Evolutionary conservation across 1,140 invertebrate genomes (phyloP).

Genomic region (Mesaphorura yosii): DNA sequence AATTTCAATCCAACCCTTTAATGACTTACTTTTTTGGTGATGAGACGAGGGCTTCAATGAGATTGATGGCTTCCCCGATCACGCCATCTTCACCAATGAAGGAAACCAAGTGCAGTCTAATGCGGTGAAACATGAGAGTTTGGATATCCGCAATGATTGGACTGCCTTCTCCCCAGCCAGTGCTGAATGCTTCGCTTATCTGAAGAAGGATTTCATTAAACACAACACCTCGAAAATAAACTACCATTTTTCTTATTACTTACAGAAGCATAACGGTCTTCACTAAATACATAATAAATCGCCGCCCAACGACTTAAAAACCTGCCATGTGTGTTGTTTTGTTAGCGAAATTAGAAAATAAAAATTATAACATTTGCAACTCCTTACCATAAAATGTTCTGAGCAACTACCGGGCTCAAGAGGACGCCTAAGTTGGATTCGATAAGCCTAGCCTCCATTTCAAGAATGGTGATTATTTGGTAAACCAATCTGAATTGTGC

Average conservation of each 20-base stretch:
- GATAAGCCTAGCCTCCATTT: slow-evolving; percentile 53
- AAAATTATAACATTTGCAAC: no score
- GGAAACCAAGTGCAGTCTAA: slow-evolving; percentile 46
- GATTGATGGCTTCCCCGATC: slow-evolving; percentile 46
- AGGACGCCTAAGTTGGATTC: slow-evolving; percentile 47
- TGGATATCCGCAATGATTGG: slow-evolving; percentile 47
- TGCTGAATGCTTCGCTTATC: slow-evolving; percentile 43
- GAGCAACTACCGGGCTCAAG: slow-evolving; percentile 68
- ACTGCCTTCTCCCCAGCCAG: slow-evolving; percentile 51
- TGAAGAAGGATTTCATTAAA: slow-evolving; percentile 26
- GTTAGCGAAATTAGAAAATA: no score
- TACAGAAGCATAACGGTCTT: slow-evolving; percentile 47
- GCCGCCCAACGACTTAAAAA: slow-evolving; percentile 63
- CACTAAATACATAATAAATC: slow-evolving; percentile 58
- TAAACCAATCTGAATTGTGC: slow-evolving; percentile 45
- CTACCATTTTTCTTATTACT: slow-evolving; percentile 28
- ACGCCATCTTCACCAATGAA: slow-evolving; percentile 48
- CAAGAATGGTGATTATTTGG: slow-evolving; percentile 53
- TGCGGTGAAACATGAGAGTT: slow-evolving; percentile 50
- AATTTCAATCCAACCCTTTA: background rate
- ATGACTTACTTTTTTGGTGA: slow-evolving; percentile 45
- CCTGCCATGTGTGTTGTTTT: no score
- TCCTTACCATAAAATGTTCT: slow-evolving; percentile 66
- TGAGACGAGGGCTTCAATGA: slow-evolving; percentile 47
- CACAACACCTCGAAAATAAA: slow-evolving; percentile 6